phyloP scores from a whole-genome alignment of 35 echinoderm and acorn worm species.

The Holothuria glaberrima region DNA sequence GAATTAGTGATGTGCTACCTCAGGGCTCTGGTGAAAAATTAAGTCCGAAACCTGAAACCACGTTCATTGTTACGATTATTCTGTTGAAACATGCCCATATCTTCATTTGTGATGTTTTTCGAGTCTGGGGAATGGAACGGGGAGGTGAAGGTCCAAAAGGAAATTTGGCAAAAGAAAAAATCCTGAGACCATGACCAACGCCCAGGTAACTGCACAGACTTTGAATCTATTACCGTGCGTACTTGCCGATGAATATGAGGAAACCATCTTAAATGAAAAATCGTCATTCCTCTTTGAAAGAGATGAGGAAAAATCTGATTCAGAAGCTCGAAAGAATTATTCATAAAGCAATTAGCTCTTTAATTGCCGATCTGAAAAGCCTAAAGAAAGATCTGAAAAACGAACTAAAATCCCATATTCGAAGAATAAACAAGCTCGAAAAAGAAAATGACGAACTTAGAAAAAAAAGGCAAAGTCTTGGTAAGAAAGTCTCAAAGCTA shows the following conservation, averaged over 20 bases:
- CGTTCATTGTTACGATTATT: no score
- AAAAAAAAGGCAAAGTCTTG: not conserved
- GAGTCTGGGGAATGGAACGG: no score
- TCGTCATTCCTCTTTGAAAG: not conserved
- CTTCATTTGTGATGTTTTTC: no score
- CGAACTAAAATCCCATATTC: no score
- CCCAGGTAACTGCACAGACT: not conserved
- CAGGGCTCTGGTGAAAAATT: no score
- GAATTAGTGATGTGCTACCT: no score
- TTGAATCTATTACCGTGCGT: not conserved
- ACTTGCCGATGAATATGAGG: not conserved
- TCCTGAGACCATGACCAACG: not conserved
- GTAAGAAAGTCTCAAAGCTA: not conserved
- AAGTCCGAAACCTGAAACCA: no score
- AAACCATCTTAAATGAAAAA: not conserved
- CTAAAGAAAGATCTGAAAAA: not conserved
- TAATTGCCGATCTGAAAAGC: not conserved
- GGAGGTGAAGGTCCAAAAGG: not conserved
- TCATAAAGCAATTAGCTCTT: not conserved
- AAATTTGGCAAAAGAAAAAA: not conserved
- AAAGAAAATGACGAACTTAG: not conserved
- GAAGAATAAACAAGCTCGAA: not conserved
- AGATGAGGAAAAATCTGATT: not conserved
- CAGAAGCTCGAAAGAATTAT: not conserved
- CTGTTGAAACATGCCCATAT: no score